phyloP scores from a whole-genome alignment of 2,888 invertebrate genomes.

The Epinotia ramella region DNA sequence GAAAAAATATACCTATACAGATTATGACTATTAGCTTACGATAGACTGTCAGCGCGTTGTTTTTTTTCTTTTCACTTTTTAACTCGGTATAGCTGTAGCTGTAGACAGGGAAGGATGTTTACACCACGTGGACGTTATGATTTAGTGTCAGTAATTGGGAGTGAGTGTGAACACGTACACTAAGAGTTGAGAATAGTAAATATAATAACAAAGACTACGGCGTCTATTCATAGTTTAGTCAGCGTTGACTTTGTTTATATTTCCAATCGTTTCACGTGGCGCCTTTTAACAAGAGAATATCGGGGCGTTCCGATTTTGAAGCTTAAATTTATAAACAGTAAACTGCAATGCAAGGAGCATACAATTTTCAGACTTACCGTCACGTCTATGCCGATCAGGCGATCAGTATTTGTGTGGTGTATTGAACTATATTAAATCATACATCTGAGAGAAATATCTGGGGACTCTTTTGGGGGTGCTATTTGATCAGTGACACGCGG shows the following conservation, averaged over 20 bases:
- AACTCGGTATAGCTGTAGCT: conserved; percentile 51
- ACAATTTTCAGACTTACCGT: conserved; percentile 11
- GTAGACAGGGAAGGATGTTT: conserved; percentile 77
- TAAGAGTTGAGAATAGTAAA: conserved; percentile 78
- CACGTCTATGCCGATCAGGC: conserved; percentile 54
- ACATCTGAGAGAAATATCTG: conserved; percentile 80
- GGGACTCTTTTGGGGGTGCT: conserved; percentile 81
- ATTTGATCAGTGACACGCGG: conserved; percentile 83
- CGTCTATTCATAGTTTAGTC: conserved; percentile 71
- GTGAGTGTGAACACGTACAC: conserved; percentile 82
- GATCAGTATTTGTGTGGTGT: conserved; percentile 62
- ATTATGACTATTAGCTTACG: conserved; percentile 80
- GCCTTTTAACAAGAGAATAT: conserved; percentile 38
- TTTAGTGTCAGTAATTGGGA: conserved; percentile 82
- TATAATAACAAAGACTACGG: conserved; percentile 78
- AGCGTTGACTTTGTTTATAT: conserved; percentile 66
- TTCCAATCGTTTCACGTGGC: conserved; percentile 65
- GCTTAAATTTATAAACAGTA: neutral
- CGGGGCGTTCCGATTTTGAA: conserved; percentile 11
- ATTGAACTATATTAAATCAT: conserved; percentile 75
- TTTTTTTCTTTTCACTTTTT: conserved; percentile 74
- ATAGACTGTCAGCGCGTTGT: conserved; percentile 77
- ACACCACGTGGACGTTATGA: conserved; percentile 80
- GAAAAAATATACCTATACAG: conserved; percentile 64
- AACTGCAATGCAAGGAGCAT: neutral